Conservation (phyloP, 2,888 invertebrate species). For the Heterodera filipjevi region DNA sequence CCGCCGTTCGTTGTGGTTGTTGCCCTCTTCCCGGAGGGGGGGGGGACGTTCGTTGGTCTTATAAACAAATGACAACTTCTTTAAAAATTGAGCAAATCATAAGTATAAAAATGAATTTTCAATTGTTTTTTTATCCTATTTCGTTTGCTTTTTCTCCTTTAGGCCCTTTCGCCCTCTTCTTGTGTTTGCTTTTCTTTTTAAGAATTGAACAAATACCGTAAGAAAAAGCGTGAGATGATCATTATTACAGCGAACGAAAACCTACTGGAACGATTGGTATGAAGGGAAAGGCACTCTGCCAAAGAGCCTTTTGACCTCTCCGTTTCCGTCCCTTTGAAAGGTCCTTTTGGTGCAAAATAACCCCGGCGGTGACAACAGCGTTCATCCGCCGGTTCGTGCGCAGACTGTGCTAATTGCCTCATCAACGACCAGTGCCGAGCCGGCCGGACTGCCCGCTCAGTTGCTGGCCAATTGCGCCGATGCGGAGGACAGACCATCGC, state of each 20-base stretch:
- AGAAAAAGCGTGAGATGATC: background rate
- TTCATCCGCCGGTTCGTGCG: background rate
- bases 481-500: background rate
- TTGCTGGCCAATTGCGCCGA: background rate
- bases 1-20: background rate
- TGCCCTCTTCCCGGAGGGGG: background rate
- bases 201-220: background rate
- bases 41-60: background rate
- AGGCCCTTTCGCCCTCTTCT: background rate
- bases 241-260: conserved; percentile 49
- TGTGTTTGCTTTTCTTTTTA: background rate
- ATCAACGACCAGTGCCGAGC: background rate
- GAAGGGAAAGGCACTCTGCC: background rate
- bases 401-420: conserved; percentile 5
- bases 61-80: no score
- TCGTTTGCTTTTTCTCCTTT: background rate
- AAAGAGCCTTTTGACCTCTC: background rate
- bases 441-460: conserved; percentile 2
- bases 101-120: no score
- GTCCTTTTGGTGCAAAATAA: conserved; percentile 41
- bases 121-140: no score
- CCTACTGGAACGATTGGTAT: conserved; percentile 38
- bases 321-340: conserved; percentile 4
- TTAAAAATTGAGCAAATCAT: no score
- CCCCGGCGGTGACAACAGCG: conserved; percentile 4